These are phyloP conservation scores for Esox lucius DNA, from an alignment of 2,797 vertebrate genomes.

Conservation along the genomic window DNA sequence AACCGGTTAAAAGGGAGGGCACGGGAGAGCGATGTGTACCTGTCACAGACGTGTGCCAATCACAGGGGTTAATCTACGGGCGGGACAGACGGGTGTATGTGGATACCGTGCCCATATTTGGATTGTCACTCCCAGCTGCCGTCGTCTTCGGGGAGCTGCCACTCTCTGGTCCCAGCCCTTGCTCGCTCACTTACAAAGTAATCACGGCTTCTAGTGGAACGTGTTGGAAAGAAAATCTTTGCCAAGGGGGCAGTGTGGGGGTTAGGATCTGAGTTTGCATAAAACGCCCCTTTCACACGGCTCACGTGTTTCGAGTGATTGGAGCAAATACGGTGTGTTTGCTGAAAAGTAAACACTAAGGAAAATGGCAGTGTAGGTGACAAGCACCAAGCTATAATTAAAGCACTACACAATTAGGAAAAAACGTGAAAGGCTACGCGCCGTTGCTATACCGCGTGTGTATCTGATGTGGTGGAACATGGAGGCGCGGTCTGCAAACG, in stretches of 20 bases:
- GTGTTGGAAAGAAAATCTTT: not conserved
- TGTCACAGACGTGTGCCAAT: slow-evolving; percentile 31
- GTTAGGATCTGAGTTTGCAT: not conserved
- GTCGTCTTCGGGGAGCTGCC: not conserved
- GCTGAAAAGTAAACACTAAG: not conserved
- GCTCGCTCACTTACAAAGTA: slow-evolving; percentile 19
- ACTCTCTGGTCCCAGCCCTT: slow-evolving; percentile 10
- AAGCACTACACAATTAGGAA: not conserved
- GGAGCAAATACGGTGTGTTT: not conserved
- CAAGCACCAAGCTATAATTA: not conserved
- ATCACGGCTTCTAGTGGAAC: slow-evolving; percentile 18
- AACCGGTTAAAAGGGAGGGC: slow-evolving; percentile 28
- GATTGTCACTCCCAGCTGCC: slow-evolving; percentile 26
- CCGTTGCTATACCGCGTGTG: not conserved
- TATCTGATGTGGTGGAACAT: not conserved
- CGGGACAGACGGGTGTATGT: slow-evolving; percentile 1
- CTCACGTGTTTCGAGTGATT: not conserved
- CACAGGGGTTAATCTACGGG: slow-evolving; percentile 16
- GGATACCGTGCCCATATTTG: slow-evolving; percentile 1
- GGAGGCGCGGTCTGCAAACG: not conserved
- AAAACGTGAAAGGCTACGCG: not conserved
- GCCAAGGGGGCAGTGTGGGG: not conserved
- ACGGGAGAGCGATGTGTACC: not conserved
- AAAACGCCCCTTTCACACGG: not conserved
- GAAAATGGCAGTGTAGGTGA: not conserved